phyloP scores from a whole-genome alignment of 2,113 vertebrate genomes.

The Amphiprion percula region DNA sequence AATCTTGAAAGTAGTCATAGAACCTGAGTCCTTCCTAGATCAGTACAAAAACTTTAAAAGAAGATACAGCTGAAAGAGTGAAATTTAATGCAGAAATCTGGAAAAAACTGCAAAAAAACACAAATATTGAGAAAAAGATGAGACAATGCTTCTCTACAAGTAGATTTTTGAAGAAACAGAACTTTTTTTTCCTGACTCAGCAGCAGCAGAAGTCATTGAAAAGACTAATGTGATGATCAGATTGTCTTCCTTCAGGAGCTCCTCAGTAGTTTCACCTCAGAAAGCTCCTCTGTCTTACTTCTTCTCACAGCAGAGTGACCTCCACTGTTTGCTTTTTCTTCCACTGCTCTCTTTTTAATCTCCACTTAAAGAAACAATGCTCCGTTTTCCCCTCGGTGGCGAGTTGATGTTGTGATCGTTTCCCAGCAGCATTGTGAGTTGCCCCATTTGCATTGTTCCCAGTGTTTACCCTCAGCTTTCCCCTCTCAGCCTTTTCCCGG shows the following conservation, averaged over 20 bases:
- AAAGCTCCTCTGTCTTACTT: slow-evolving; percentile 20
- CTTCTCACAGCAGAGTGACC: slow-evolving; percentile 52
- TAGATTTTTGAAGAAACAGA: too few species aligned
- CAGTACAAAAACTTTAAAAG: too few species aligned
- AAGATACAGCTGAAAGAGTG: too few species aligned
- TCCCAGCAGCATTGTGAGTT: slow-evolving; percentile 74
- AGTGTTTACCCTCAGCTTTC: slow-evolving; percentile 78
- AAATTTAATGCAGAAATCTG: too few species aligned
- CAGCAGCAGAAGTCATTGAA: background rate
- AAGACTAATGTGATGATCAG: background rate
- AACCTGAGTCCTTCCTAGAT: too few species aligned
- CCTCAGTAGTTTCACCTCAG: background rate
- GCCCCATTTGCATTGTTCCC: slow-evolving; percentile 75
- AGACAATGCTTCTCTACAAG: too few species aligned
- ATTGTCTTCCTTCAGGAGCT: too few species aligned
- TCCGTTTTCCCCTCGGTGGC: slow-evolving; percentile 68
- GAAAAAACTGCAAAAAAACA: too few species aligned
- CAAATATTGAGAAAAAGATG: too few species aligned
- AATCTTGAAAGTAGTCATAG: too few species aligned
- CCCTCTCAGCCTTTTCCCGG: slow-evolving; percentile 68
- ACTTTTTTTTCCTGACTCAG: too few species aligned
- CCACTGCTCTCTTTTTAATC: slow-evolving; percentile 80
- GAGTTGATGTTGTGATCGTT: slow-evolving; percentile 80
- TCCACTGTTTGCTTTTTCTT: slow-evolving; percentile 70
- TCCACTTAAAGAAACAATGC: slow-evolving; percentile 81